Conservation (phyloP, 2,113 vertebrate species). For the Cyanistes caeruleus region DNA sequence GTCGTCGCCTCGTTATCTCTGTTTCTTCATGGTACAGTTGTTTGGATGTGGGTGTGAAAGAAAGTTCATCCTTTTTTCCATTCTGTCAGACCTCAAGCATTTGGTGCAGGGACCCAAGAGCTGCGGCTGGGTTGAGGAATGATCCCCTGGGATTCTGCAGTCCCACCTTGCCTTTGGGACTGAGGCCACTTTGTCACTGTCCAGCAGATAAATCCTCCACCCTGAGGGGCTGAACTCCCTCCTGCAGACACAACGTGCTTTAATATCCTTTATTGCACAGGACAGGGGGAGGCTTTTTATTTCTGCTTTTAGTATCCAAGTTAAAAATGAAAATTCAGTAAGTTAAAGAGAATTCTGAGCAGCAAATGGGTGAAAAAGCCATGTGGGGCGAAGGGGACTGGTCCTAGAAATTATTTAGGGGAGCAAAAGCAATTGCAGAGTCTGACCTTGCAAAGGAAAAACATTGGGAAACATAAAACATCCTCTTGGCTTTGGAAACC, state of each 20-base stretch:
- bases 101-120: background rate
- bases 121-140: background rate
- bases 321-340: background rate
- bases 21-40: background rate
- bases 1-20: background rate
- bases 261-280: background rate
- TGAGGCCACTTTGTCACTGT: background rate
- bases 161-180: background rate
- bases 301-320: background rate
- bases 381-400: background rate
- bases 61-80: background rate
- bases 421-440: background rate
- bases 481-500: background rate
- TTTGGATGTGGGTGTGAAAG: background rate
- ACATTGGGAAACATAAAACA: background rate
- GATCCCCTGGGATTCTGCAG: background rate
- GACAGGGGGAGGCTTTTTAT: background rate
- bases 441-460: background rate
- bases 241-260: background rate
- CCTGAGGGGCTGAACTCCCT: background rate
- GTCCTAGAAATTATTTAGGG: background rate
- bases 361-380: background rate
- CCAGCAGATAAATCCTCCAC: background rate
- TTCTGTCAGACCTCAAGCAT: conserved; percentile 20
- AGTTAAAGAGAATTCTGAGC: background rate